Base-by-base conservation (phyloP, 2,797 vertebrate species). In the Nannoperca obscura region DNA sequence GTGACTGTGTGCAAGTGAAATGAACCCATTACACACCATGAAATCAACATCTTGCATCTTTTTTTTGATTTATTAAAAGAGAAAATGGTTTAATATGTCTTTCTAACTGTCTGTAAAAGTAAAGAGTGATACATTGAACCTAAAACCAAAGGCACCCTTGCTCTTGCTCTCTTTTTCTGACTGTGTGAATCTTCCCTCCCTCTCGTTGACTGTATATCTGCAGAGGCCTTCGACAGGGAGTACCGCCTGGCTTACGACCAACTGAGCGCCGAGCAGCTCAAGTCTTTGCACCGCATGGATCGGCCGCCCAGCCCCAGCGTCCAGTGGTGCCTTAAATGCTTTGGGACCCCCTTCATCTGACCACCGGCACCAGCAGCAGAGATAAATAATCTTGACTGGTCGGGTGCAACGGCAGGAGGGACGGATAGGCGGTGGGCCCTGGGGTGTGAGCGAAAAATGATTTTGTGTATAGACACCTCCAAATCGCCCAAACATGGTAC, bases 191-290 rank as follows among this genome's bases (percentile, higher is more conserved):
- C 36, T 34, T 34, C 34, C 34, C 34, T 34, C 32, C 12, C 2
- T 7, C 30, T 32, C 3, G 8, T n/a, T 2, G 42, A 5, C 30
- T n/a, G 2, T 20, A 0, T 14, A 0, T 50, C 42, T 92, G 76
- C 95, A 99, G 98, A 99, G 96, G 97, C 97, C 81, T 99, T 98
- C 82, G 97, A 99, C 91, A 95, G 96, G 30, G 97, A 99, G 92
- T 99, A 99, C 93, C 95, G 92, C 73, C 61, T 89, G 82, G 97
- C 98, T 76, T 97, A 95, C 76, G 93, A 96, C 32, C 88, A 93
- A 64, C 94, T 99, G 60, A 95, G 97, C 42, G 12, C 91, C 0
- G 97, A 99, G 64, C 93, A 97, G 87, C 94, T 96, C 78, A 96
- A 96, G 82, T 95, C 94, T 79, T 86, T 98, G 92, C 93, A 96